Conservation (phyloP, 2,888 invertebrate genomes). For the Antitype chi region DNA sequence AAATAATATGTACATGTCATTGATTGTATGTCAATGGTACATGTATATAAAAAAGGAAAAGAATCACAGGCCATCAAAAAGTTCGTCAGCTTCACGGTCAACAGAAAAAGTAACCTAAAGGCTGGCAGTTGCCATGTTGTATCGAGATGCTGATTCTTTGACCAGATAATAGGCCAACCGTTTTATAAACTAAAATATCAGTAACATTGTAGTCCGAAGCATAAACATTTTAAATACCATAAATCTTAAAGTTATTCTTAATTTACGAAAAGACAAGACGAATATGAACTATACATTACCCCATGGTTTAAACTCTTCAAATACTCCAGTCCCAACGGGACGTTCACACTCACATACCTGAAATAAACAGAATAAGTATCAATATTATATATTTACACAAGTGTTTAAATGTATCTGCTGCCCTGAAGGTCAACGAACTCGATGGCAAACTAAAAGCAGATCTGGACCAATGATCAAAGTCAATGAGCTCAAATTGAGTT, state of each 20-base stretch:
- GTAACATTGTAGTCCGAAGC: background rate
- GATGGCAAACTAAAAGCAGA: slow-evolving; percentile 79
- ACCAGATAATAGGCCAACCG: no score
- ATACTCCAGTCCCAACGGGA: background rate
- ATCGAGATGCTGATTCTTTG: no score
- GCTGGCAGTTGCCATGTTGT: no score
- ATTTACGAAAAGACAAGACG: background rate
- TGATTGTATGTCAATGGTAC: no score
- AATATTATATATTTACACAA: slow-evolving; percentile 60
- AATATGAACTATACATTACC: slow-evolving; percentile 43
- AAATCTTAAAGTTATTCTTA: background rate
- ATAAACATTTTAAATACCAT: background rate
- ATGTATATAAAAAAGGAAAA: no score
- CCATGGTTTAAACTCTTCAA: slow-evolving; percentile 27
- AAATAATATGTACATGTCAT: no score
- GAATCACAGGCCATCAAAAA: no score
- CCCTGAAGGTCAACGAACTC: slow-evolving; percentile 72
- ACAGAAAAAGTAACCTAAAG: no score
- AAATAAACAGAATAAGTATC: slow-evolving; percentile 60
- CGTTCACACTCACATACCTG: slow-evolving; percentile 62
- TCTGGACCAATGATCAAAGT: slow-evolving; percentile 58
- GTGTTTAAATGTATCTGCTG: slow-evolving; percentile 51
- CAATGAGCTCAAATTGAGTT: slow-evolving; percentile 59
- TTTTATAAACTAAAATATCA: background rate
- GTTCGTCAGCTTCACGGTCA: no score